A percentile compares a stretch with the other conserved stretches of the same genome.
Conservation (phyloP, 2,888 invertebrate species). For the Oeneis ivallda region DNA sequence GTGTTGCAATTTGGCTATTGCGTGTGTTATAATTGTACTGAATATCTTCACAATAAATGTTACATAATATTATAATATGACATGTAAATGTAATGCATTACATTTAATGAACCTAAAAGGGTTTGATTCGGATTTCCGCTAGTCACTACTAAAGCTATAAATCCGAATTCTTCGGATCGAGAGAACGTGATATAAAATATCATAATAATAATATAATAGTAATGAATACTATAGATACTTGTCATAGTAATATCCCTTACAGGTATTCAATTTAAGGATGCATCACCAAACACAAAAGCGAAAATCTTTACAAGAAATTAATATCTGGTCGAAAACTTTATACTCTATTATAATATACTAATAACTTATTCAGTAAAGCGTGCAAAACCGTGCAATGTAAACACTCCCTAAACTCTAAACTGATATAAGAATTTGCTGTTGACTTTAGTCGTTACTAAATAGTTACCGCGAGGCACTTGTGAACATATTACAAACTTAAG, state of each 20-base stretch:
- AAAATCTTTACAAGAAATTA: not conserved
- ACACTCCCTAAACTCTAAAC: conserved; percentile 31
- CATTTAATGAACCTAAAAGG: too few species aligned
- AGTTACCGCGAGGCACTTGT: conserved; percentile 31
- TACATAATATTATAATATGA: too few species aligned
- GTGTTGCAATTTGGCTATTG: conserved; percentile 36
- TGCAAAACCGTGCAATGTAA: conserved; percentile 27
- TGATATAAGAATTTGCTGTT: conserved; percentile 34
- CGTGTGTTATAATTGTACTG: conserved; percentile 26
- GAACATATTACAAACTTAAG: conserved; percentile 31
- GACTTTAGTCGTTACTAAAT: conserved; percentile 33
- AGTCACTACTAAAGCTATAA: too few species aligned
- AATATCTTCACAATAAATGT: too few species aligned
- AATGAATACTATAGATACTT: too few species aligned
- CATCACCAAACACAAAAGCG: not conserved
- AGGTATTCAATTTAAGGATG: not conserved
- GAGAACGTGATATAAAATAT: too few species aligned
- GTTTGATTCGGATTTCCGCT: too few species aligned
- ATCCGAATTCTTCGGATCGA: too few species aligned
- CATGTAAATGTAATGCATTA: not conserved
- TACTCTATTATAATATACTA: too few species aligned
- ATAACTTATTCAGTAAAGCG: not conserved
- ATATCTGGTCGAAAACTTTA: not conserved
- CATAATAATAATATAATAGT: too few species aligned
- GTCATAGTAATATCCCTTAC: too few species aligned